Base-by-base conservation (phyloP, 2,888 invertebrate species). In the Parthenolecanium corni region DNA sequence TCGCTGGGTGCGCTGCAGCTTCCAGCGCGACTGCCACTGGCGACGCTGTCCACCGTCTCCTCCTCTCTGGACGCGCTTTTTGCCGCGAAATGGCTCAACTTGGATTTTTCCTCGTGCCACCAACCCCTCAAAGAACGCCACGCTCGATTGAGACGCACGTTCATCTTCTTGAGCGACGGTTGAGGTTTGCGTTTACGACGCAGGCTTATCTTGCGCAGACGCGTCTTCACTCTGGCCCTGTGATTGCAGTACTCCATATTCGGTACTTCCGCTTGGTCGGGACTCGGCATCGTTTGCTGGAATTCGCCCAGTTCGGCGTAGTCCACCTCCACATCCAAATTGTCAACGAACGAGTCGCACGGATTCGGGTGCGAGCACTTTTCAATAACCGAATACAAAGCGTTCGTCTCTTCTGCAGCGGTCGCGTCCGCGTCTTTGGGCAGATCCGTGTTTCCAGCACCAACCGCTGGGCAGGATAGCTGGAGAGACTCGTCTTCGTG, bases 121-220 rank as follows among this genome's bases (percentile, higher is more conserved):
- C 69, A 69, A 14, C 67, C 68, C 38, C 67, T 62, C 47, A 69
- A 65, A 20, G 68, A 66, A 64, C 65, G 61, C 69, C 67, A 68
- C 14, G 68, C 69, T 12, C 64, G 57, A 6, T 67, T 65, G 23
- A 68, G 42, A 16, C 67, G 65, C 12, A 65, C 54, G 42, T 64
- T 61, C 38, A 61, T 47, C 16, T 36, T 61, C 52, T 53, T 65
- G 56, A 54, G 63, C 36, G 47, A 65, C 53, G 49, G 66, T 11
- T 62, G 65, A 1, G 24, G 5, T 36, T 62, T 62, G 38, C 65
- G 64, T 25, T 62, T 64, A 14, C 66, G 56, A 11, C 65, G 62
- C 11, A 67, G 42, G 24, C 65, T 65, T 42, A 66, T 51, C 38
- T 65, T 63, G 16, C 66, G 42, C 49, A 65, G 31, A 24, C 63